Conservation (phyloP, 2,113 vertebrate species). For the Phyllostomus hastatus region DNA sequence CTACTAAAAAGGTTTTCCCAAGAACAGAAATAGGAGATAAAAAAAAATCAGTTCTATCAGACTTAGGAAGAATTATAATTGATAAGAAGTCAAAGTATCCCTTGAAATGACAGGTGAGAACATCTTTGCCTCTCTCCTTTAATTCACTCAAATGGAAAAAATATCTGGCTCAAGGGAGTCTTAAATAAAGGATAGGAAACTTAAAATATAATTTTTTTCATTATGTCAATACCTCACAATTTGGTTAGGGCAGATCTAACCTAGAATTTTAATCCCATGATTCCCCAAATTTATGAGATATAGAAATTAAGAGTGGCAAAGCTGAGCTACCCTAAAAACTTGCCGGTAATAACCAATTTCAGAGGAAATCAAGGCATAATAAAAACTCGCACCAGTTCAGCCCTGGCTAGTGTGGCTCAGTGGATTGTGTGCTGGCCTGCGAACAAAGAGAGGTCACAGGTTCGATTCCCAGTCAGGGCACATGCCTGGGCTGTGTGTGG, state of each 20-base stretch:
- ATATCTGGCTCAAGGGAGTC: background rate
- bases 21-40: constrained; percentile 30
- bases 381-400: background rate
- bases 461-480: no score
- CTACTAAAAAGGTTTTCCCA: constrained; percentile 16
- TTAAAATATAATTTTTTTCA: constrained; percentile 47
- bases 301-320: background rate
- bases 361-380: background rate
- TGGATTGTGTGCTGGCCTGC: no score
- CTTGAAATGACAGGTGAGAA: constrained; percentile 61
- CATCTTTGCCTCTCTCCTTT: constrained; percentile 35
- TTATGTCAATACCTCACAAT: background rate
- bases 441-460: no score
- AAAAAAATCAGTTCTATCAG: constrained; percentile 41
- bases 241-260: background rate
- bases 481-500: no score
- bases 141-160: constrained; percentile 51
- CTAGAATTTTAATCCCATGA: background rate
- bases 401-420: no score
- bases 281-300: background rate
- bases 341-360: background rate
- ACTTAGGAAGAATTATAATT: constrained; percentile 30
- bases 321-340: background rate
- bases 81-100: constrained; percentile 49
- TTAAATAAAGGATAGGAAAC: constrained; percentile 18